Evolutionary conservation across 2,113 vertebrate genomes (phyloP).

Genomic region (Tonatia bakeri): DNA sequence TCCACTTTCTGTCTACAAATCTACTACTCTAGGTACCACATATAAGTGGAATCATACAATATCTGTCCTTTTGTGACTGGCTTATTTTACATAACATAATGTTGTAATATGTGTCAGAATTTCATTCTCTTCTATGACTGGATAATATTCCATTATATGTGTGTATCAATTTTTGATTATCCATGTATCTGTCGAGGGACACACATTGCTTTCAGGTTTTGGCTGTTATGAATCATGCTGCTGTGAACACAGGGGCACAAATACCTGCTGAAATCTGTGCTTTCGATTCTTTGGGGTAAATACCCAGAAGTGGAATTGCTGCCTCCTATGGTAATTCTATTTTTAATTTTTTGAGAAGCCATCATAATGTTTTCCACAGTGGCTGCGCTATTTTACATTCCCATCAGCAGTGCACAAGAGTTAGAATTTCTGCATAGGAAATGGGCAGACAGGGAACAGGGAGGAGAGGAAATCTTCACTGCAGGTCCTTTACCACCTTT

Average conservation of each 20-base stretch:
- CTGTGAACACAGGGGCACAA: background rate
- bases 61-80: background rate
- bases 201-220: background rate
- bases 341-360: background rate
- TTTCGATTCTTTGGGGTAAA: background rate
- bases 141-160: background rate
- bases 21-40: background rate
- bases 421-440: background rate
- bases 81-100: background rate
- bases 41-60: background rate
- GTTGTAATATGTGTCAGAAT: background rate
- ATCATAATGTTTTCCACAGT: background rate
- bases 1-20: background rate
- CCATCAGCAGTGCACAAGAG: background rate
- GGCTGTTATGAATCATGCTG: background rate
- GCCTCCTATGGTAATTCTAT: background rate
- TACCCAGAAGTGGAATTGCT: background rate
- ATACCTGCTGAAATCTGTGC: background rate
- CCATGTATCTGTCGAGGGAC: background rate
- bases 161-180: background rate
- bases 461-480: background rate
- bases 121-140: background rate
- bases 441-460: background rate
- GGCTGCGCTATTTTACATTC: background rate
- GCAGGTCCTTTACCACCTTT: background rate